phyloP scores from a whole-genome alignment of 2,888 invertebrate species.

The Drosophila diplacantha region DNA sequence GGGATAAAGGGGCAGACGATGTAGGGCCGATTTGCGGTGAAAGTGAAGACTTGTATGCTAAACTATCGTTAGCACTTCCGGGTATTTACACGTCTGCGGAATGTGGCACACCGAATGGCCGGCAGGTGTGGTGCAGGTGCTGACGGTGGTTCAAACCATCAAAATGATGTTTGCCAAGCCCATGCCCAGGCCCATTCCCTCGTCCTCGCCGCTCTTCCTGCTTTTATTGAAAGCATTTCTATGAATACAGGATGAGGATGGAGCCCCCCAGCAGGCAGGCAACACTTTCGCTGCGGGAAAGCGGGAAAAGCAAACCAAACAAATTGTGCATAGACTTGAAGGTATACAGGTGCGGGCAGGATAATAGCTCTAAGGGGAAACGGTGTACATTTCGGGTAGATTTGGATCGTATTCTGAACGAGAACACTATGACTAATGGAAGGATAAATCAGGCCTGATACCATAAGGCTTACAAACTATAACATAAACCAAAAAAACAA shows the following conservation, averaged over 20 bases:
- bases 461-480: not conserved
- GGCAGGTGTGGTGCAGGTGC: slow-evolving; percentile 32
- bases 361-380: not conserved
- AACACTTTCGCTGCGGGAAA: slow-evolving; percentile 61
- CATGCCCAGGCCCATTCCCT: slow-evolving; percentile 16
- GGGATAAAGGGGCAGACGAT: not conserved
- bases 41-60: slow-evolving; percentile 23
- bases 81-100: slow-evolving; percentile 33
- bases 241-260: slow-evolving; percentile 62
- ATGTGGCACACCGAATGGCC: slow-evolving; percentile 62
- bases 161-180: slow-evolving; percentile 44
- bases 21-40: slow-evolving; percentile 16
- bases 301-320: slow-evolving; percentile 25
- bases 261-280: slow-evolving; percentile 19
- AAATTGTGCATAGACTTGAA: slow-evolving; percentile 3
- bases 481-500: too few relatives aligned
- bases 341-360: slow-evolving; percentile 17
- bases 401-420: too few relatives aligned
- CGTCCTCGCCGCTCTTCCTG: slow-evolving; percentile 33
- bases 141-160: slow-evolving; percentile 20
- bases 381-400: too few relatives aligned
- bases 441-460: not conserved
- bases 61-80: slow-evolving; percentile 37
- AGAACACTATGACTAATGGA: not conserved
- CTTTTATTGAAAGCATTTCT: slow-evolving; percentile 51